Evolutionary conservation across 2,888 invertebrate species (phyloP).

Genomic region (Uropetala carovei): DNA sequence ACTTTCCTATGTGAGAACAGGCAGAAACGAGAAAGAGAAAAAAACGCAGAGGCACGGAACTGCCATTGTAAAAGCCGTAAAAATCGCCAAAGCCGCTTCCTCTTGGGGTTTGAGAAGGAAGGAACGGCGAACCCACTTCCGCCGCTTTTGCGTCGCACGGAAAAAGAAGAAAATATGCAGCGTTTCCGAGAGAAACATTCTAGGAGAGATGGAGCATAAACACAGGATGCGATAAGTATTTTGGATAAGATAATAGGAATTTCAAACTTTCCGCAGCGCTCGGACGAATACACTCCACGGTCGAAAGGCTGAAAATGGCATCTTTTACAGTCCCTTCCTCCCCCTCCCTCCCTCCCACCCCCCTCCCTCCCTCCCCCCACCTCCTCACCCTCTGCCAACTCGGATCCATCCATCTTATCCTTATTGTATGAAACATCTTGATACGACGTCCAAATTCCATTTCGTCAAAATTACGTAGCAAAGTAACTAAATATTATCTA

Average conservation of each 20-base stretch:
- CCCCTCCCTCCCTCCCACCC: no score
- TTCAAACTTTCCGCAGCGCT: background rate
- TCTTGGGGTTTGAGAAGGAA: background rate
- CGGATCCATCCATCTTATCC: no score
- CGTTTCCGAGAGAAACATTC: background rate
- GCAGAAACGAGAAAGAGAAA: conserved; percentile 20
- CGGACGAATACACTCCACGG: background rate
- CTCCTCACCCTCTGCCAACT: no score
- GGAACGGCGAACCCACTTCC: conserved; percentile 6
- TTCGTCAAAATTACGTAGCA: no score
- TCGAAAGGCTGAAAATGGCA: background rate
- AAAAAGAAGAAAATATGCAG: conserved; percentile 3
- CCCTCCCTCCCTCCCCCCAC: no score
- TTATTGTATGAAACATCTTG: no score
- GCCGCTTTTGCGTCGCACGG: background rate
- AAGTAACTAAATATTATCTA: no score
- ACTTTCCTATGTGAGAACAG: conserved; percentile 53
- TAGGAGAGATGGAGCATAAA: conserved; percentile 16
- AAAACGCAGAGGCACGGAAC: conserved; percentile 33
- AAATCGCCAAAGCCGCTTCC: conserved; percentile 19
- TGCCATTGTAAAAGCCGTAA: background rate
- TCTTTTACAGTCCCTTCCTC: no score
- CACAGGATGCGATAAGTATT: conserved; percentile 53
- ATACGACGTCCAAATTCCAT: no score
- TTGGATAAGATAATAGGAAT: conserved; percentile 10